Conservation (phyloP, 2,113 vertebrate genomes). For the Brachypodius melanocephalos region DNA sequence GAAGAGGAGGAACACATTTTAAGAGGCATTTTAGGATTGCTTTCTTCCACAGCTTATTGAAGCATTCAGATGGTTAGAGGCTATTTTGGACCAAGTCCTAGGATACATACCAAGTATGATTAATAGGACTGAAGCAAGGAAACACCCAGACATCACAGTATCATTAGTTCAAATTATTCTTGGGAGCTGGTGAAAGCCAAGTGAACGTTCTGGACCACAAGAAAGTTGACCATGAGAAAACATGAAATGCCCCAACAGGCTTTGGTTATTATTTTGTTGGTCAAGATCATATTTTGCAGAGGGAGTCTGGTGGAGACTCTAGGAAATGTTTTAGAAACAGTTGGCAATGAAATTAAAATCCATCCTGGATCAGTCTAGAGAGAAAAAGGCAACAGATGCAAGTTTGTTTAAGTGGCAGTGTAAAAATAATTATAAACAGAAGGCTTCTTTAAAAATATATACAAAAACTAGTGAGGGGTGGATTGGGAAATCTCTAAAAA, state of each 20-base stretch:
- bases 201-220: not conserved
- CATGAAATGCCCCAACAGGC: not conserved
- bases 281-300: conserved; percentile 26
- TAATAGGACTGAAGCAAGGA: conserved; percentile 62
- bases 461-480: not conserved
- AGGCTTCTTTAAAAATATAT: conserved; percentile 33
- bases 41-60: conserved; percentile 68
- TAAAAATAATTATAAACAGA: conserved; percentile 55
- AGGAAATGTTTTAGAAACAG: conserved; percentile 27
- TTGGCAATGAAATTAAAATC: conserved; percentile 53
- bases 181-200: conserved; percentile 5
- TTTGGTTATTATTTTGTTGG: conserved; percentile 29
- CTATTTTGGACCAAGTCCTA: conserved; percentile 73
- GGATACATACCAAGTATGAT: conserved; percentile 60
- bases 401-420: conserved; percentile 15
- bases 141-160: conserved; percentile 39
- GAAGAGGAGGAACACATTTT: conserved; percentile 61
- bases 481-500: conserved; percentile 38
- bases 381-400: conserved; percentile 19
- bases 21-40: conserved; percentile 60
- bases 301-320: not conserved
- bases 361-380: conserved; percentile 10
- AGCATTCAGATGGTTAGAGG: conserved; percentile 68
- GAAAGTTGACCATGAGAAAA: conserved; percentile 50
- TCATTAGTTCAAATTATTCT: conserved; percentile 57